Base-by-base conservation (phyloP, 2,888 invertebrate species). In the Synergus gifuensis region DNA sequence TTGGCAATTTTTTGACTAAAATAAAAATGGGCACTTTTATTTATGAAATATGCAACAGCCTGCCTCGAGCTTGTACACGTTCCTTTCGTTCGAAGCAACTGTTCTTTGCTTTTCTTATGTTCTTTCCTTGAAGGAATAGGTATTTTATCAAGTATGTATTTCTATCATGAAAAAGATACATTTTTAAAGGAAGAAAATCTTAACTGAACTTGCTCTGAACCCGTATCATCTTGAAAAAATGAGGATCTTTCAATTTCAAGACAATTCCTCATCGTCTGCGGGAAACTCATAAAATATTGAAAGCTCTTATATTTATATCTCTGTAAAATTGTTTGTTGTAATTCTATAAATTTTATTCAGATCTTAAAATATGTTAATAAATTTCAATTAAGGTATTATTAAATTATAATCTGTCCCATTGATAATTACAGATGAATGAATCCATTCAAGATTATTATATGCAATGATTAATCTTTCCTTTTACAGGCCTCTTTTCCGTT, bases 1-100 rank as follows among this genome's bases (percentile, higher is more conserved):
- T 69, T n/a, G 28, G 11, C 69, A 69, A 49, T 69, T 69, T 28
- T 69, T 54, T 69, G 49, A 69, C 49, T 69, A 16, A 69, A 69
- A 69, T 54, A 69, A 69, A 49, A 49, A 28, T 28, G 49, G 69
- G 46, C 36, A 49, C 49, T 16, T 36, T 69, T 49, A 69, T 69
- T 69, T 69, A 69, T 69, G 69, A 69, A 69, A 69, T 69, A 69
- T 69, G 49, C 69, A 69, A 69, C 69, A 69, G 36, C 46, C 28
- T 22, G 69, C 69, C 36, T 22, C 9, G 16, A 69, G 69, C 49
- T 69, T 69, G 49, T 69, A 49, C 16, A 54, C 22, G 69, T 69
- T 69, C 36, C 28, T 49, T 49, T 69, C 69, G 28, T 54, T 49
- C 46, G n/a, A 69, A 69, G 49, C 69, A 49, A 28, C 22, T 16